A percentile compares a stretch with the other conserved stretches of the same genome.
phyloP scores from a whole-genome alignment of 2,113 vertebrate species.

The Myiagra hebetior region DNA sequence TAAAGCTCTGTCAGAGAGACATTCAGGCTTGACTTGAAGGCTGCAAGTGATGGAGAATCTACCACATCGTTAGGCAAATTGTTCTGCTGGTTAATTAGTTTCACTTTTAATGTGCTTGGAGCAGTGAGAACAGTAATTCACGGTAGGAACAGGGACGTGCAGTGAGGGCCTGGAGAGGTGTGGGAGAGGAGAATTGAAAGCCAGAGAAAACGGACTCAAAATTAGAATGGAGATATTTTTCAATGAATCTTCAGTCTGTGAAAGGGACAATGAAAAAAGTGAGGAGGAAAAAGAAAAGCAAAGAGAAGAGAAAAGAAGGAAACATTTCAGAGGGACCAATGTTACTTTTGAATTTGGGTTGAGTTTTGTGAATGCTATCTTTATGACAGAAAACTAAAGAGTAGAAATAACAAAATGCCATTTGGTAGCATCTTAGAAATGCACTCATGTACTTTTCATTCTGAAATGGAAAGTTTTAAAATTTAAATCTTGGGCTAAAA shows the following conservation, averaged over 20 bases:
- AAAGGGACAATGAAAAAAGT: neutral
- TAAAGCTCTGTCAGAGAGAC: neutral
- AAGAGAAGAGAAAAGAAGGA: neutral
- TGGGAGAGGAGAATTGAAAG: neutral
- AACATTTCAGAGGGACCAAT: neutral
- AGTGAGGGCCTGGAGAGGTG: neutral
- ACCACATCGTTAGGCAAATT: conserved; percentile 56
- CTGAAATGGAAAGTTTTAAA: neutral
- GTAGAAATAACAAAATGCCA: conserved; percentile 12
- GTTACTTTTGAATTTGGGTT: conserved; percentile 7
- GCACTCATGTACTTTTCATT: neutral
- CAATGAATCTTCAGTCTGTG: neutral
- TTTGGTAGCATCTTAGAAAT: conserved; percentile 15
- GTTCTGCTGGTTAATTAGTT: conserved; percentile 64
- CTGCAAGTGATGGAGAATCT: conserved; percentile 55
- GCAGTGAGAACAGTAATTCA: conserved; percentile 59
- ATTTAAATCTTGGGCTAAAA: neutral
- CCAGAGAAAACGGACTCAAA: neutral
- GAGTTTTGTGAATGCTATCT: neutral
- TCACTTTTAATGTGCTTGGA: conserved; percentile 55
- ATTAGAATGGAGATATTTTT: conserved; percentile 25
- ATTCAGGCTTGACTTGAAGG: conserved; percentile 14
- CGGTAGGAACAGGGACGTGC: neutral
- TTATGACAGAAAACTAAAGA: conserved; percentile 11
- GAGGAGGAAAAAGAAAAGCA: neutral